Percentiles rank a stretch among this genome's conserved stretches.
Conservation (phyloP, 2,113 vertebrate genomes). For the Trogon surrucura region DNA sequence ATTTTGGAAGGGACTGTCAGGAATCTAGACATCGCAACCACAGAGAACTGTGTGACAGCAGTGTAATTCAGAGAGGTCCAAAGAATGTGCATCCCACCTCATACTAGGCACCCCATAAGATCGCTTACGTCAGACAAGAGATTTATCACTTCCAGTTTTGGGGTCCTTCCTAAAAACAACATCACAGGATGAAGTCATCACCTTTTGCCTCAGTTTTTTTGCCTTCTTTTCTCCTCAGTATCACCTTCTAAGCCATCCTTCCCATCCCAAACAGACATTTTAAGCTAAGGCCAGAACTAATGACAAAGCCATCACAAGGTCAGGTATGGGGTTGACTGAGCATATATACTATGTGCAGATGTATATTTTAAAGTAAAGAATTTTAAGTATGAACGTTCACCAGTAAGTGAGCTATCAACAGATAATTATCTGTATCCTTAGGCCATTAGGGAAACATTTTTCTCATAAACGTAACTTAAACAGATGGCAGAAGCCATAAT, state of each 20-base stretch:
- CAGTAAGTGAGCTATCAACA: background rate
- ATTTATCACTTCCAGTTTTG: background rate
- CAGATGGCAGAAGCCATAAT: background rate
- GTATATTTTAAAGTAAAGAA: background rate
- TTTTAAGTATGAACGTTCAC: background rate
- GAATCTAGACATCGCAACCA: accelerated
- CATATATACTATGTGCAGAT: background rate
- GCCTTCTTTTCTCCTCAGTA: background rate
- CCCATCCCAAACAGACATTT: background rate
- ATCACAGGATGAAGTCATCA: background rate
- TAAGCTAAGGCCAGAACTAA: background rate
- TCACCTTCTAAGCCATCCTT: background rate
- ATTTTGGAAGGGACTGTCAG: background rate
- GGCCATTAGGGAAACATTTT: background rate
- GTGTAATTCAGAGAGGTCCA: background rate
- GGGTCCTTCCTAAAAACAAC: background rate
- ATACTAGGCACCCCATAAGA: background rate
- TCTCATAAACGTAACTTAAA: background rate
- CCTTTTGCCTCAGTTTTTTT: background rate
- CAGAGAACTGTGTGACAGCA: background rate
- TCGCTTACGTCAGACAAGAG: background rate
- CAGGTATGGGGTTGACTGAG: background rate
- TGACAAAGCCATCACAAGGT: background rate
- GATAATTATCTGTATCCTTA: background rate
- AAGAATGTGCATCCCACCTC: background rate